Conservation (phyloP, 2,113 vertebrate genomes). For the Myiopsitta monachus region DNA sequence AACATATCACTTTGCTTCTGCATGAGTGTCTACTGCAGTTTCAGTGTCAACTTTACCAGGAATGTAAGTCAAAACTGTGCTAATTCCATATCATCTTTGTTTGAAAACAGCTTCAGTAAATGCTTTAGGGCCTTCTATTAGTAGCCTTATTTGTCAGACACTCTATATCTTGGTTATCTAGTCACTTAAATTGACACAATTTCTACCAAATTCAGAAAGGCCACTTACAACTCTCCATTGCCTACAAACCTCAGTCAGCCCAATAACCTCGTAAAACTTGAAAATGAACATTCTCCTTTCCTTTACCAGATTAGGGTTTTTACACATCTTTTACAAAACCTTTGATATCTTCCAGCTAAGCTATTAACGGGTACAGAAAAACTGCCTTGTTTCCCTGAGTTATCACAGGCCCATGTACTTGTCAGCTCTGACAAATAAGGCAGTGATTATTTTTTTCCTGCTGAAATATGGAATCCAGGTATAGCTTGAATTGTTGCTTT, state of each 20-base stretch:
- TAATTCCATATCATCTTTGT: not conserved
- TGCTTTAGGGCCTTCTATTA: not conserved
- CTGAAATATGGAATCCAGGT: not conserved
- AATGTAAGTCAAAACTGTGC: not conserved
- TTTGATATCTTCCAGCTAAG: not conserved
- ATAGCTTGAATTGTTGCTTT: not conserved
- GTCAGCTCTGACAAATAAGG: not conserved
- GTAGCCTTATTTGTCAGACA: not conserved
- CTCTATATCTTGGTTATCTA: not conserved
- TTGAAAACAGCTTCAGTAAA: not conserved
- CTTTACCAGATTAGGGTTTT: not conserved
- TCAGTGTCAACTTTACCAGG: not conserved
- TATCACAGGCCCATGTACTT: not conserved
- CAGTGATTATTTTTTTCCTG: not conserved
- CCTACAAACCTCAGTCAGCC: not conserved
- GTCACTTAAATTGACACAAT: not conserved
- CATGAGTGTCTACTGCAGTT: rapidly evolving
- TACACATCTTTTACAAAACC: not conserved
- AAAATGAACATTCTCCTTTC: not conserved
- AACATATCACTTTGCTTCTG: not conserved
- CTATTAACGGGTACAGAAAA: not conserved
- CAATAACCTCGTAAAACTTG: not conserved
- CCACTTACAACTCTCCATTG: not conserved
- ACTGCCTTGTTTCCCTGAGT: not conserved
- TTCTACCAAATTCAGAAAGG: not conserved